Conservation (phyloP, 2,113 vertebrate species). For the Stegastes partitus region DNA sequence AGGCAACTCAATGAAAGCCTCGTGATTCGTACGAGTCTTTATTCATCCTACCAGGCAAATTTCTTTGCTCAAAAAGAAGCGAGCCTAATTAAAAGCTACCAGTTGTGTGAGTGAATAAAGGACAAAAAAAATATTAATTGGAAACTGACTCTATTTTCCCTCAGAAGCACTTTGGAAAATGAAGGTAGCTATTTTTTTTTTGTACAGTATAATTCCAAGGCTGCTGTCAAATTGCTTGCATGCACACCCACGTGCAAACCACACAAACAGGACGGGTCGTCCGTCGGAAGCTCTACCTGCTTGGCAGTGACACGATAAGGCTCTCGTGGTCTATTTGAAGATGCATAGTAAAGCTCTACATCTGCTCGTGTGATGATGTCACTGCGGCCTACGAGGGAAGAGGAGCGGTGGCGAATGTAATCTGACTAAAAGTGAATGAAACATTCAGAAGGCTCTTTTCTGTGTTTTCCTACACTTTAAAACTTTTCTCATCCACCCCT, state of each 20-base stretch:
- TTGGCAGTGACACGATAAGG: slow-evolving; percentile 56
- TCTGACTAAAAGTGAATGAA: slow-evolving; percentile 44
- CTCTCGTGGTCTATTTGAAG: slow-evolving; percentile 59
- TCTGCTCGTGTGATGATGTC: slow-evolving; percentile 24
- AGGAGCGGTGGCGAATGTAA: slow-evolving; percentile 10
- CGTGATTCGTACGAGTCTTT: slow-evolving; percentile 22
- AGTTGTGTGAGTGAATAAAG: slow-evolving; percentile 2
- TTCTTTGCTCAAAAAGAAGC: slow-evolving; percentile 36
- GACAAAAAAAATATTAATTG: not conserved
- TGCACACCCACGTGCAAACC: not conserved
- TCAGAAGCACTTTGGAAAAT: slow-evolving; percentile 39
- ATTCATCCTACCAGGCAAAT: slow-evolving; percentile 24
- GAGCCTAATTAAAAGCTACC: slow-evolving; percentile 42
- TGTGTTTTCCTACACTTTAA: slow-evolving; percentile 15
- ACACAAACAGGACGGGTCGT: slow-evolving; percentile 7
- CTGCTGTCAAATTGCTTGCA: slow-evolving; percentile 25
- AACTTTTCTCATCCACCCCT: not conserved
- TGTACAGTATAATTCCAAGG: slow-evolving; percentile 13
- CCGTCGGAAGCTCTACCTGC: slow-evolving; percentile 29
- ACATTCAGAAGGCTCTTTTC: slow-evolving; percentile 55
- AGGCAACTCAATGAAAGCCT: slow-evolving; percentile 18
- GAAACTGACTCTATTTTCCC: slow-evolving; percentile 39
- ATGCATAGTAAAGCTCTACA: slow-evolving; percentile 45
- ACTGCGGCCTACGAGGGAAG: slow-evolving; percentile 3
- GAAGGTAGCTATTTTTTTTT: slow-evolving; percentile 45